Percentiles rank a stretch among this genome's conserved stretches.
Conservation (phyloP, 2,113 vertebrate species). For the Sardina pilchardus region DNA sequence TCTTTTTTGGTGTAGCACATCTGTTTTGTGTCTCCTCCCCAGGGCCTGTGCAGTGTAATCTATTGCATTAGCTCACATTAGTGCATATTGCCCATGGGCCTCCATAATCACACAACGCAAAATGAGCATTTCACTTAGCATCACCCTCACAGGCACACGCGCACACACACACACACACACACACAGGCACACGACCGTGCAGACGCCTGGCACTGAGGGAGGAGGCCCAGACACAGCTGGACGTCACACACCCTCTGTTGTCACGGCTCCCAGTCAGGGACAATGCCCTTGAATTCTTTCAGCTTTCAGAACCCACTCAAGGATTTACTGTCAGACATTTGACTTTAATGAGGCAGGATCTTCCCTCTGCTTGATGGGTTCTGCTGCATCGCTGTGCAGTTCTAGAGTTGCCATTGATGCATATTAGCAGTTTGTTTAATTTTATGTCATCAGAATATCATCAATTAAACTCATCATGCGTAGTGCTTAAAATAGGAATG, state of each 20-base stretch:
- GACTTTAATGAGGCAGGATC: constrained; percentile 46
- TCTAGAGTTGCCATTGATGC: not conserved
- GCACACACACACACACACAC: constrained; percentile 50
- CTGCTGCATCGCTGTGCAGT: not conserved
- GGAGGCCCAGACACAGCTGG: not conserved
- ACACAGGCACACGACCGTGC: not conserved
- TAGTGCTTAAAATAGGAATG: not conserved
- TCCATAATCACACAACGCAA: constrained; percentile 78
- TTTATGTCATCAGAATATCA: not conserved
- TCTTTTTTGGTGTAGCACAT: constrained; percentile 66
- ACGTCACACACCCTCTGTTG: constrained; percentile 48
- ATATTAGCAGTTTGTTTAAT: not conserved
- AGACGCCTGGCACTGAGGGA: not conserved
- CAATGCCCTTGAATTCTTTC: constrained; percentile 32
- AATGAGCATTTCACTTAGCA: constrained; percentile 82
- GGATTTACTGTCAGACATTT: constrained; percentile 52
- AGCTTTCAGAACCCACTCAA: constrained; percentile 41
- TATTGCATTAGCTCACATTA: constrained; percentile 87
- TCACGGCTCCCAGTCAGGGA: constrained; percentile 41
- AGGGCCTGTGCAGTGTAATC: constrained; percentile 79
- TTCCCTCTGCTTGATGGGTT: constrained; percentile 11
- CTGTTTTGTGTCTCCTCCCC: constrained; percentile 79
- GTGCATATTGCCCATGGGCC: constrained; percentile 81
- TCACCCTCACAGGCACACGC: constrained; percentile 71
- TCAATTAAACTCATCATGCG: not conserved